A percentile compares a stretch with the other conserved stretches of the same genome.
These are phyloP conservation scores for Pyrrhia umbra DNA, from an alignment of 2,888 invertebrate genomes.

Conservation along the genomic window DNA sequence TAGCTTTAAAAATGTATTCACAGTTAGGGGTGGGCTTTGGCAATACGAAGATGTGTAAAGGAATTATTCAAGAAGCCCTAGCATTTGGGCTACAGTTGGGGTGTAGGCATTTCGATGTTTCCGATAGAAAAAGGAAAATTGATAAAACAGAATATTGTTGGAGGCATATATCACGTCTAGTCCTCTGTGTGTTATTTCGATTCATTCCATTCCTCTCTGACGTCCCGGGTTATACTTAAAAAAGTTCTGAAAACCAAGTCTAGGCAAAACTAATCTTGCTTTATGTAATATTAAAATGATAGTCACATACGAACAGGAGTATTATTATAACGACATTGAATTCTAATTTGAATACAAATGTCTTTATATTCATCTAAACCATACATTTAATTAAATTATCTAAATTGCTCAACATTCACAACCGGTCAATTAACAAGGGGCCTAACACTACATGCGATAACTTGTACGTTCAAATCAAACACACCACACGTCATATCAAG, in stretches of 20 bases:
- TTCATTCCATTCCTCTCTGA: background rate
- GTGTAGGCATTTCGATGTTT: slow-evolving; percentile 35
- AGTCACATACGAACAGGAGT: too few relatives aligned
- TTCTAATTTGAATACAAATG: slow-evolving; percentile 15
- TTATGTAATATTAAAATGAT: too few relatives aligned
- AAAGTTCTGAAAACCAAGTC: too few relatives aligned
- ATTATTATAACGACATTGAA: background rate
- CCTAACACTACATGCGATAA: slow-evolving; percentile 64
- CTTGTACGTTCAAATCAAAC: slow-evolving; percentile 68
- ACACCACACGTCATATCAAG: slow-evolving; percentile 66
- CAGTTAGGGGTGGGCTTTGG: slow-evolving; percentile 75
- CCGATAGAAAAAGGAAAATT: slow-evolving; percentile 35
- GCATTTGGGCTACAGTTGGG: slow-evolving; percentile 45
- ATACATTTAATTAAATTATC: slow-evolving; percentile 41
- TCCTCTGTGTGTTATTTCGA: background rate
- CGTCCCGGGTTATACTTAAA: background rate
- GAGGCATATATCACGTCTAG: slow-evolving; percentile 2
- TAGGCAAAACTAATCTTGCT: too few relatives aligned
- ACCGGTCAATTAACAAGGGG: slow-evolving; percentile 53
- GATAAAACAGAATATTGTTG: slow-evolving; percentile 28
- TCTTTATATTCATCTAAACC: slow-evolving; percentile 23
- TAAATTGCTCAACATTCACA: slow-evolving; percentile 55
- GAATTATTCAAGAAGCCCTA: slow-evolving; percentile 75
- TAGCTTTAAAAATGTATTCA: slow-evolving; percentile 88
- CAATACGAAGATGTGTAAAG: slow-evolving; percentile 74